Percentiles rank a stretch among this genome's conserved stretches.
These are phyloP conservation scores for Rafetus swinhoei DNA, from an alignment of 2,113 vertebrate genomes.

Conservation along the genomic window DNA sequence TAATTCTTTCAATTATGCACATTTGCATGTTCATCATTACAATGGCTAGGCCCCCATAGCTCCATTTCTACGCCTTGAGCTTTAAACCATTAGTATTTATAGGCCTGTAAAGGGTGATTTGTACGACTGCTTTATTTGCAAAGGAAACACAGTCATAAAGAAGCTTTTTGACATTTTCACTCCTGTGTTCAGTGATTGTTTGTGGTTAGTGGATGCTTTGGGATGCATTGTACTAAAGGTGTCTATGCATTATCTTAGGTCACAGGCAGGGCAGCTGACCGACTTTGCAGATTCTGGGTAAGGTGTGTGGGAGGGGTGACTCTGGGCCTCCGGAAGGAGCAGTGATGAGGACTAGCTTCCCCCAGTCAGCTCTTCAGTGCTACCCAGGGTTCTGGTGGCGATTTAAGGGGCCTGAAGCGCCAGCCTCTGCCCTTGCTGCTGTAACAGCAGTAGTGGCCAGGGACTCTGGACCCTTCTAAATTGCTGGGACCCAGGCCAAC, in stretches of 20 bases:
- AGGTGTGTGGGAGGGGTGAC: too few species aligned
- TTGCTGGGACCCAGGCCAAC: too few species aligned
- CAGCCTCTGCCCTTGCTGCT: too few species aligned
- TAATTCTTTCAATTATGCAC: neutral
- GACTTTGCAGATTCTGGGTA: too few species aligned
- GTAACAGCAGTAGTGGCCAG: too few species aligned
- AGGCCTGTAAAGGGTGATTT: neutral
- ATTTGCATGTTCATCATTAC: neutral
- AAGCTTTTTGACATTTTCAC: neutral
- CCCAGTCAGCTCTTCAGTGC: too few species aligned
- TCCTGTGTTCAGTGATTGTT: neutral
- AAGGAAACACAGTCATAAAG: neutral
- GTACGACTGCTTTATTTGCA: neutral
- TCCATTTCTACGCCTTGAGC: fast-evolving
- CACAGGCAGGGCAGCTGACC: neutral
- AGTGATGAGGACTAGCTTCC: too few species aligned
- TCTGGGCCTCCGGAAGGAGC: too few species aligned
- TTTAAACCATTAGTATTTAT: neutral
- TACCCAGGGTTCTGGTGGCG: too few species aligned
- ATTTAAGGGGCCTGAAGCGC: too few species aligned
- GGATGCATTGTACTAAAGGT: neutral
- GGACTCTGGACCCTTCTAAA: too few species aligned
- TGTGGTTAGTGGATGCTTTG: neutral
- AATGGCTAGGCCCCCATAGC: neutral
- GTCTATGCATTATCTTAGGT: neutral